Conservation (phyloP, 2,113 vertebrate species). For the Oryzias woworae region DNA sequence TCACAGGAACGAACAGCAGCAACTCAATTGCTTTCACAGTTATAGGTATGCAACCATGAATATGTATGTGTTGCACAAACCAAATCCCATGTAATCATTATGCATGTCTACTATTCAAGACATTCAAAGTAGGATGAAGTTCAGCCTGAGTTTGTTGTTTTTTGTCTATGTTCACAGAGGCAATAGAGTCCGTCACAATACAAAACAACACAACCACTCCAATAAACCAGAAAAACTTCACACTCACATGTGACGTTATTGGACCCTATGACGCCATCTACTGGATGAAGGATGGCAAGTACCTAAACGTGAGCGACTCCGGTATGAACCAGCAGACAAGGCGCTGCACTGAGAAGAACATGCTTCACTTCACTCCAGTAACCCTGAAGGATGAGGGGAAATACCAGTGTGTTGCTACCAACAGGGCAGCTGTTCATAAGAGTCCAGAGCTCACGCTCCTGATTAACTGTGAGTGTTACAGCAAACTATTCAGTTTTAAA, state of each 20-base stretch:
- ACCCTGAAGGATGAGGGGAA: slow-evolving; percentile 34
- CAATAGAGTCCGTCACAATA: slow-evolving; percentile 51
- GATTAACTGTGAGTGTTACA: slow-evolving; percentile 71
- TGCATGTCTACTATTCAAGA: background rate
- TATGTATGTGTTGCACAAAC: background rate
- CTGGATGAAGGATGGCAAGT: slow-evolving; percentile 55
- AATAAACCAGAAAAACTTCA: slow-evolving; percentile 44
- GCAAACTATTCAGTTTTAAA: background rate
- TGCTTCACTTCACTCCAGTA: slow-evolving; percentile 57
- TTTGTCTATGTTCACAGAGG: slow-evolving; percentile 46
- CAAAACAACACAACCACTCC: slow-evolving; percentile 30
- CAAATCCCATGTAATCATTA: background rate
- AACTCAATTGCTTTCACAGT: slow-evolving; percentile 48
- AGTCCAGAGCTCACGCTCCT: slow-evolving; percentile 48
- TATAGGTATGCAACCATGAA: slow-evolving; percentile 46
- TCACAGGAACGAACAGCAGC: slow-evolving; percentile 52
- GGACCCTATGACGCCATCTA: slow-evolving; percentile 50
- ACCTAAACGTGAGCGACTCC: slow-evolving; percentile 10
- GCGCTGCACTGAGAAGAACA: slow-evolving; percentile 33
- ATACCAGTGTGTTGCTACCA: slow-evolving; percentile 67
- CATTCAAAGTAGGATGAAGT: background rate
- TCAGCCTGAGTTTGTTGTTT: background rate
- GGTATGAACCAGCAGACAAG: background rate
- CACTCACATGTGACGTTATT: slow-evolving; percentile 60
- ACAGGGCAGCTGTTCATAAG: slow-evolving; percentile 7